These are phyloP conservation scores for Tachina grossa DNA, from an alignment of 2,888 invertebrate species.

Conservation along the genomic window DNA sequence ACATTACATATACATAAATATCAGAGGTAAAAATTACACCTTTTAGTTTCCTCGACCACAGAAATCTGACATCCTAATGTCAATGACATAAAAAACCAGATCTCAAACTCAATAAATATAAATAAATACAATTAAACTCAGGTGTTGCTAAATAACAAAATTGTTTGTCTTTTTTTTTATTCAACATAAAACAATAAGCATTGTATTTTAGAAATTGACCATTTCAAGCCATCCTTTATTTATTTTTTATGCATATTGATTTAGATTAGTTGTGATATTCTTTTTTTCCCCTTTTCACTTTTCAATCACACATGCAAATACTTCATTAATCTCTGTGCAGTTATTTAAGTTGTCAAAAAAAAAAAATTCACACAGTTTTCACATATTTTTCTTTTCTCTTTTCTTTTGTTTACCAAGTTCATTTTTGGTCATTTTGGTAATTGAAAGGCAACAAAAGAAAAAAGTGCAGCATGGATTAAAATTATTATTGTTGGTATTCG, in stretches of 20 bases:
- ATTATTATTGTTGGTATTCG: slow-evolving; percentile 20
- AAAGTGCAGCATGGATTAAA: slow-evolving; percentile 52
- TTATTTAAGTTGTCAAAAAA: slow-evolving; percentile 58
- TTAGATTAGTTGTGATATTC: slow-evolving; percentile 34
- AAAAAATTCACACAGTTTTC: slow-evolving; percentile 18
- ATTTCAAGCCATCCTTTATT: slow-evolving; percentile 30
- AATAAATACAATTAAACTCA: slow-evolving; percentile 16
- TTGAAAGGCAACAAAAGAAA: slow-evolving; percentile 31
- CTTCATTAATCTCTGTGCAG: slow-evolving; percentile 47
- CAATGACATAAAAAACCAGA: too few species aligned
- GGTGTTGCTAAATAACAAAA: slow-evolving; percentile 27
- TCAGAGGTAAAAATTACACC: too few species aligned
- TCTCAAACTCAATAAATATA: neutral
- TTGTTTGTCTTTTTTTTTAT: neutral
- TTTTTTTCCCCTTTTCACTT: slow-evolving; percentile 4
- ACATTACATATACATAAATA: too few species aligned
- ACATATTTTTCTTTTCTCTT: slow-evolving; percentile 44
- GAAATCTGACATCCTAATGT: too few species aligned
- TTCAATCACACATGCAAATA: slow-evolving; percentile 56
- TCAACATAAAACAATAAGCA: slow-evolving; percentile 37
- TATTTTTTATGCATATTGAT: slow-evolving; percentile 6
- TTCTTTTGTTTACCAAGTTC: slow-evolving; percentile 26
- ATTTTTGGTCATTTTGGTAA: slow-evolving; percentile 46
- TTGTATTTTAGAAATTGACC: slow-evolving; percentile 9
- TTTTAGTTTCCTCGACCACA: too few species aligned